Percentiles rank a stretch among this genome's conserved stretches.
Conservation (phyloP, 2,113 vertebrate genomes). For the Oreochromis aureus region DNA sequence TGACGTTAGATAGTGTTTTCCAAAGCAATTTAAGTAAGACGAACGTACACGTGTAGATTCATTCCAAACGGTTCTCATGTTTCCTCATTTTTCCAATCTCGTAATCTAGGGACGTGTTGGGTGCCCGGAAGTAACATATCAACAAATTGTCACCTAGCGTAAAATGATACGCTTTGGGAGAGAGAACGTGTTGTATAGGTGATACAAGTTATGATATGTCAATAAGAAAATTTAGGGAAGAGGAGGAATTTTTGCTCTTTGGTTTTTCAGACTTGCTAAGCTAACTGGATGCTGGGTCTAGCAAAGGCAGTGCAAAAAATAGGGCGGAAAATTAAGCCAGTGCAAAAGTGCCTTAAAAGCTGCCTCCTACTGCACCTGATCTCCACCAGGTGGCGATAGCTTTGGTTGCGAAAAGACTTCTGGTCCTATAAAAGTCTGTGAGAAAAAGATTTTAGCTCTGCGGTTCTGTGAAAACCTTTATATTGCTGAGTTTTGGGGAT, state of each 20-base stretch:
- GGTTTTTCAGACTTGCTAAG: background rate
- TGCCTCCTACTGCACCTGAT: background rate
- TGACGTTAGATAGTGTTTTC: background rate
- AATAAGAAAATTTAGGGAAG: background rate
- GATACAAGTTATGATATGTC: fast-evolving
- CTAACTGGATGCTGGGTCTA: background rate
- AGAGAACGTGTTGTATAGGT: background rate
- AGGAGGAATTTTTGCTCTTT: background rate
- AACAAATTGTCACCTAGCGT: fast-evolving
- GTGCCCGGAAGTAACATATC: background rate
- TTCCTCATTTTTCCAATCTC: background rate
- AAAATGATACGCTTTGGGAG: background rate
- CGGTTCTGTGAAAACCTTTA: fast-evolving
- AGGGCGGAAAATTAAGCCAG: background rate
- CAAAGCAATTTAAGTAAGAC: background rate
- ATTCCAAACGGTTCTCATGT: background rate
- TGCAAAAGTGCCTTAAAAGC: background rate
- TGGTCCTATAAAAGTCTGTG: background rate
- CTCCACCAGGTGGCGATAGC: background rate
- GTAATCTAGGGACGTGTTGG: background rate
- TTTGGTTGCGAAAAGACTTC: background rate
- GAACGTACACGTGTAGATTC: background rate
- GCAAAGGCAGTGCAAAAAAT: background rate
- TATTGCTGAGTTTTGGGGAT: background rate
- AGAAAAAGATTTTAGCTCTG: fast-evolving